Percentiles rank a stretch among this genome's conserved stretches.
Conservation (phyloP, 2,888 invertebrate genomes). For the Plagodis pulveraria region DNA sequence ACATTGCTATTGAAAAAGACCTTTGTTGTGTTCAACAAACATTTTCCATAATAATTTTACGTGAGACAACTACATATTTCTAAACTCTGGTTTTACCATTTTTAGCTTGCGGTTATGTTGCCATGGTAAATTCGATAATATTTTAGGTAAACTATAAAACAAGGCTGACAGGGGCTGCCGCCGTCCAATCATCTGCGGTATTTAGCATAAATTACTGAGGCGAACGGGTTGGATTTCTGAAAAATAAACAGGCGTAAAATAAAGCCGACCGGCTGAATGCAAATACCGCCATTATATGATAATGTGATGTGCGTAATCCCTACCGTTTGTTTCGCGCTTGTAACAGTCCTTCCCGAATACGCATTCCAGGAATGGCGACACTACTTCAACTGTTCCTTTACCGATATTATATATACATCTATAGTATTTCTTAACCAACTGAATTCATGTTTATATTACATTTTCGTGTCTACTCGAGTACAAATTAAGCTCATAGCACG, state of each 20-base stretch:
- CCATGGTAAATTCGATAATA: constrained; percentile 48
- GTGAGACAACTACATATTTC: no score
- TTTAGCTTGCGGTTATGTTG: constrained; percentile 18
- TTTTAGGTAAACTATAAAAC: constrained; percentile 50
- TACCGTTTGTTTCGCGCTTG: constrained; percentile 62
- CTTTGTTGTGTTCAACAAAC: no score
- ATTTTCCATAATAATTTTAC: no score
- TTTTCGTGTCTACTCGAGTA: no score
- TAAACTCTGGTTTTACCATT: constrained; percentile 9
- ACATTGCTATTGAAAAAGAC: no score
- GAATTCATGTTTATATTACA: not conserved
- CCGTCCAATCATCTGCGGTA: constrained; percentile 71
- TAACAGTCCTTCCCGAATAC: constrained; percentile 61
- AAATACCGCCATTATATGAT: constrained; percentile 82
- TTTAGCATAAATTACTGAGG: constrained; percentile 81
- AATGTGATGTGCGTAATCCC: constrained; percentile 77
- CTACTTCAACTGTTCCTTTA: constrained; percentile 36
- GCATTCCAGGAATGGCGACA: constrained; percentile 59
- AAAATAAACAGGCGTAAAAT: constrained; percentile 77
- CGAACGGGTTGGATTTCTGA: constrained; percentile 70
- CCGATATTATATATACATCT: no score
- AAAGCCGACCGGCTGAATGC: constrained; percentile 69
- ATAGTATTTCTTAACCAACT: constrained; percentile 32
- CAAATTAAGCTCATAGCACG: no score
- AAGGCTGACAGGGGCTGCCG: constrained; percentile 56